Base-by-base conservation (phyloP, 2,797 vertebrate genomes). In the Enteromius unitaeniatus region DNA sequence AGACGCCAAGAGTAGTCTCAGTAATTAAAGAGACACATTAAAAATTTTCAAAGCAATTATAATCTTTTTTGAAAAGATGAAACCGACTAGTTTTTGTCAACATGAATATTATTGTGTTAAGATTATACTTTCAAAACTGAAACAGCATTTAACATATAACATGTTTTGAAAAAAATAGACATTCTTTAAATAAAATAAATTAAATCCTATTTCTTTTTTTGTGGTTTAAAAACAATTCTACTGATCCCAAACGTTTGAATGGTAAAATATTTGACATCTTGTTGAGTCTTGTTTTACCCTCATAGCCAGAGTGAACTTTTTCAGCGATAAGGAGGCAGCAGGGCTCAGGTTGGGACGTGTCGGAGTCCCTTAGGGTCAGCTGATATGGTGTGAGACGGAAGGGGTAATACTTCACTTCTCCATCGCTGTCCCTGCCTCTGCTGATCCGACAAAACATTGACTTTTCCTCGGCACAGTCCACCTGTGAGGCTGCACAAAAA, bases 371-470 rank as follows among this genome's bases (percentile, higher is more conserved):
- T 15, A 96, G 88, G 0, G 87, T 93, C 55, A 95, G 89, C 88
- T 93, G 85, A 80, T 95, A 94, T 0, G 95, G 95, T 4, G 92
- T 94, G 77, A 96, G 92, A 60, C 92, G 91, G 87, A 95, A 95
- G 0, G 95, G 95, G 68, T 85, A 90, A 86, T 91, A 93, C 62
- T 15, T 85, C 0, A 74, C 86, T 86, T 93, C 90, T 13, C 85
- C 90, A 7, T 90, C 88, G 45, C 87, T 65, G 62, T 90, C 92
- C 85, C 88, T 91, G 11, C 93, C 93, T 82, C 87, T 81, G 19
- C 95, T 91, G 84, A 96, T 94, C 69, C 95, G 93, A 89, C 95
- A 96, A 94, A 95, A 96, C 85, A 96, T 95, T 67, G 94, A 93
- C 73, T 95, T 96, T 91, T 93, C 93, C 11, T 92, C 94, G 14